phyloP scores from a whole-genome alignment of 2,113 vertebrate genomes.

The Percopsis transmontana region DNA sequence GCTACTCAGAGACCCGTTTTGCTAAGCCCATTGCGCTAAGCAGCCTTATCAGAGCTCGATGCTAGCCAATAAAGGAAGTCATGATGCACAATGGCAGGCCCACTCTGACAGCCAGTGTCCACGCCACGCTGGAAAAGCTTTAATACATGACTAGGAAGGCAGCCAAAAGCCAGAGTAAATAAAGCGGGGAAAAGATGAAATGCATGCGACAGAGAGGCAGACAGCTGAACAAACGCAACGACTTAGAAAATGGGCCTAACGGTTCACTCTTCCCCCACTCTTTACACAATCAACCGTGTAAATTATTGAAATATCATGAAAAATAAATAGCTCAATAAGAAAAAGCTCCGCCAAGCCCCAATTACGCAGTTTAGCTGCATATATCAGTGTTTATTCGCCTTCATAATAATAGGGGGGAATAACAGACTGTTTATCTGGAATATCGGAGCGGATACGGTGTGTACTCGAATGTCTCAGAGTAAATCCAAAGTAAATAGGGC shows the following conservation, averaged over 20 bases:
- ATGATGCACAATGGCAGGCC: constrained; percentile 45
- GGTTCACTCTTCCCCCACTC: constrained; percentile 53
- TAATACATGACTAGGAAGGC: constrained; percentile 67
- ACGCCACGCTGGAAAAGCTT: constrained; percentile 64
- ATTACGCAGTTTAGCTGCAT: constrained; percentile 66
- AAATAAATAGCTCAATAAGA: constrained; percentile 71
- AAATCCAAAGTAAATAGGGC: constrained; percentile 52
- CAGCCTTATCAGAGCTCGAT: constrained; percentile 68
- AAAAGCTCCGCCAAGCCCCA: constrained; percentile 57
- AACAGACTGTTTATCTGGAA: constrained; percentile 46
- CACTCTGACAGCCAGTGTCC: constrained; percentile 60
- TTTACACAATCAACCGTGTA: constrained; percentile 72
- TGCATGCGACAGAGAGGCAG: constrained; percentile 61
- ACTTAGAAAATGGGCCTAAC: constrained; percentile 71
- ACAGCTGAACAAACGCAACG: constrained; percentile 77
- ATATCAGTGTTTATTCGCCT: constrained; percentile 35
- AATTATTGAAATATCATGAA: constrained; percentile 75
- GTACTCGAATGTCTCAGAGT: constrained; percentile 19
- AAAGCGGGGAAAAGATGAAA: constrained; percentile 69
- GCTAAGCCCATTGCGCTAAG: constrained; percentile 59
- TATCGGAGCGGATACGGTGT: constrained; percentile 25
- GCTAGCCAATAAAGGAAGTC: constrained; percentile 63
- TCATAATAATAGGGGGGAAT: constrained; percentile 40
- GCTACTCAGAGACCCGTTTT: constrained; percentile 44
- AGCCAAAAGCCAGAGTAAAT: constrained; percentile 73